Evolutionary conservation across 1,140 invertebrate species (phyloP).

Genomic region (Drosophila ohnishii): DNA sequence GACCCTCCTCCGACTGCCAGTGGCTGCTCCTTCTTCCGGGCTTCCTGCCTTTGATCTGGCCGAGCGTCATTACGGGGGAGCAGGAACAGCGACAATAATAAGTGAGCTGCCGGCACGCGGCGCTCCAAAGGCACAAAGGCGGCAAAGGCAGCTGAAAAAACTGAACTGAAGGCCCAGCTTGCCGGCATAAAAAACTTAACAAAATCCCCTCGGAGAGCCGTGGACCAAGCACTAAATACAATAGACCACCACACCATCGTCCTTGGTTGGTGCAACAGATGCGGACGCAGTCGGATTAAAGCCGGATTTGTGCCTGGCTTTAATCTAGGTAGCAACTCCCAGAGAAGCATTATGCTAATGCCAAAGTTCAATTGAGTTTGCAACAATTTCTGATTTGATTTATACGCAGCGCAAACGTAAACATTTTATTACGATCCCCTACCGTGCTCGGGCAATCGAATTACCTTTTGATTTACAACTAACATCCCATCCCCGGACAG

Average conservation of each 20-base stretch:
- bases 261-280: slow-evolving; percentile 58
- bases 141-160: slow-evolving; percentile 46
- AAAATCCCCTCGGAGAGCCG: slow-evolving; percentile 44
- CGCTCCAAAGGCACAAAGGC: slow-evolving; percentile 65
- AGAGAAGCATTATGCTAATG: slow-evolving; percentile 26
- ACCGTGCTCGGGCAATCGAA: slow-evolving; percentile 25
- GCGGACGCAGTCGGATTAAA: slow-evolving; percentile 54
- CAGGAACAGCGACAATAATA: slow-evolving; percentile 54
- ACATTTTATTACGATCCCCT: slow-evolving; percentile 44
- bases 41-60: slow-evolving; percentile 69
- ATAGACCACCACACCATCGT: slow-evolving; percentile 53
- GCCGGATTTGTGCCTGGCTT: slow-evolving; percentile 11
- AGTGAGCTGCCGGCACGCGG: slow-evolving; percentile 40
- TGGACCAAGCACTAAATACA: slow-evolving; percentile 73
- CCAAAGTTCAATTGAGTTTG: slow-evolving; percentile 44
- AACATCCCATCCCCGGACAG: slow-evolving; percentile 19
- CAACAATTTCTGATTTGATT: slow-evolving; percentile 41
- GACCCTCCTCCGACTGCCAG: neutral
- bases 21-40: slow-evolving; percentile 5
- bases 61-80: slow-evolving; percentile 56
- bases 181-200: slow-evolving; percentile 38
- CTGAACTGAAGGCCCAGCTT: slow-evolving; percentile 27
- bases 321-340: neutral
- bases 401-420: slow-evolving; percentile 26
- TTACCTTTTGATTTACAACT: slow-evolving; percentile 50